Conservation (phyloP, 2,797 vertebrate species). For the Lacerta agilis region DNA sequence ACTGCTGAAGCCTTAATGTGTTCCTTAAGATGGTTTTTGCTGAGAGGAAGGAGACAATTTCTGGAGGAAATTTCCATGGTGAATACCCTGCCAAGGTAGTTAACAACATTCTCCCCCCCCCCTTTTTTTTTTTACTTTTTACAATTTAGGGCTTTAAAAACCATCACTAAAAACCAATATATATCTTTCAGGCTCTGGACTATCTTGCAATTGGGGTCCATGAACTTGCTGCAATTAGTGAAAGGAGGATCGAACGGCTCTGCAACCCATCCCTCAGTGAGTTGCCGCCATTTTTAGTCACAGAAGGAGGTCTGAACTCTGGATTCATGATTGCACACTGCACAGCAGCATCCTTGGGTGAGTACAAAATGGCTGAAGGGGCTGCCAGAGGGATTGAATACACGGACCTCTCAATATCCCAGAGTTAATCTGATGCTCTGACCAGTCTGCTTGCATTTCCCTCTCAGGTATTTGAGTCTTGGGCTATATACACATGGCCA, state of each 20-base stretch:
- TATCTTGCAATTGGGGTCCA: conserved; percentile 95
- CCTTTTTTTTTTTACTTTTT: background rate
- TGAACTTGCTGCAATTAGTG: conserved; percentile 95
- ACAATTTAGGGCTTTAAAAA: conserved; percentile 1
- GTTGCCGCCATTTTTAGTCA: conserved; percentile 95
- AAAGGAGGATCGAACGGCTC: conserved; percentile 93
- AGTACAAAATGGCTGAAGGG: conserved; percentile 48
- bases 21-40: conserved; percentile 94
- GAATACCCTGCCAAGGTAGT: conserved; percentile 98
- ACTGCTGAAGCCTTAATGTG: conserved; percentile 74
- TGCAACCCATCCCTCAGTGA: conserved; percentile 97
- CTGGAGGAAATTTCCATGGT: conserved; percentile 98
- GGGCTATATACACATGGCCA: too few relatives aligned
- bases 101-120: background rate
- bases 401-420: background rate
- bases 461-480: background rate
- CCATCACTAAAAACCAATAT: conserved; percentile 1
- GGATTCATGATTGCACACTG: conserved; percentile 99
- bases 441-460: background rate
- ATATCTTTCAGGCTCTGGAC: conserved; percentile 87
- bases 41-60: conserved; percentile 95
- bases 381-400: background rate
- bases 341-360: conserved; percentile 93
- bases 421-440: background rate
- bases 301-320: conserved; percentile 96